Conservation (phyloP, 2,113 vertebrate species). For the Chlamydotis undulata region DNA sequence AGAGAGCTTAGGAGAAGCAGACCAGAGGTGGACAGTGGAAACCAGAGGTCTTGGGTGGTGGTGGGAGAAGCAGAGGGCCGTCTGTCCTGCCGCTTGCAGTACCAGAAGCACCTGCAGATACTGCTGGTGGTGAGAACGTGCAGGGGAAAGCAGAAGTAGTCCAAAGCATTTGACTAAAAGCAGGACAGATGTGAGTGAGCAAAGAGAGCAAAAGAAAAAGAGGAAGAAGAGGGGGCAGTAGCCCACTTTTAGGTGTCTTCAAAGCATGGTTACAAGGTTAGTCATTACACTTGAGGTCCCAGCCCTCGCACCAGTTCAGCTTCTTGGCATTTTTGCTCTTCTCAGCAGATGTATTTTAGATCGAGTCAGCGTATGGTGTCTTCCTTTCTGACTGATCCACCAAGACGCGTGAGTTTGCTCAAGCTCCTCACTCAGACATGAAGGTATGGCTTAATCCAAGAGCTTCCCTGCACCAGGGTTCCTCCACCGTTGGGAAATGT, state of each 20-base stretch:
- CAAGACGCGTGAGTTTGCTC: background rate
- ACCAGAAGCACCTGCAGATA: background rate
- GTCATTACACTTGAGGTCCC: background rate
- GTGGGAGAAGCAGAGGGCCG: background rate
- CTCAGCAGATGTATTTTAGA: background rate
- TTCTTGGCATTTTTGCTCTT: background rate
- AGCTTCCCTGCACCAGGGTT: accelerated
- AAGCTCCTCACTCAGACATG: background rate
- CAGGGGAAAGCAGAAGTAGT: background rate
- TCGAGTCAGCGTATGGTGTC: background rate
- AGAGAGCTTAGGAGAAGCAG: background rate
- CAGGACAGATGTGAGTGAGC: background rate
- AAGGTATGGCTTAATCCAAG: background rate
- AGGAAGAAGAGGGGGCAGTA: background rate
- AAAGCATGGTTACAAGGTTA: background rate
- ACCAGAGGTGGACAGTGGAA: background rate
- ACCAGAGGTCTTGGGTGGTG: background rate
- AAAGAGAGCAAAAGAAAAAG: background rate
- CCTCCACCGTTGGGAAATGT: background rate
- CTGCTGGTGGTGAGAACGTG: background rate
- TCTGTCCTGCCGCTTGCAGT: background rate
- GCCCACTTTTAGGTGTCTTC: background rate
- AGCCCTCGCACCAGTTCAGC: background rate
- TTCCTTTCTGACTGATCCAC: background rate
- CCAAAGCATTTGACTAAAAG: background rate